Conservation (phyloP, 2,113 vertebrate species). For the Castor canadensis region DNA sequence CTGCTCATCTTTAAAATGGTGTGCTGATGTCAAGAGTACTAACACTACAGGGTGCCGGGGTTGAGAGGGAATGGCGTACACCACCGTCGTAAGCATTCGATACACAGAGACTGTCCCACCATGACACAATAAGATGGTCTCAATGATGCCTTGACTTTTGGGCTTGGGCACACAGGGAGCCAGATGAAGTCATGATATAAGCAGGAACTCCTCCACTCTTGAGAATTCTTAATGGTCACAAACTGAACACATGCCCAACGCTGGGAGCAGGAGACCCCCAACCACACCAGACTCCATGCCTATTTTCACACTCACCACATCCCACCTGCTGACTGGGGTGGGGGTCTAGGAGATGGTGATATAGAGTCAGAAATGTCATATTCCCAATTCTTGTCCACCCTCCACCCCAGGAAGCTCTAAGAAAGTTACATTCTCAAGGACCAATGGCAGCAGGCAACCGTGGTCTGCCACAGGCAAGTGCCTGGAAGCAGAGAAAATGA, state of each 20-base stretch:
- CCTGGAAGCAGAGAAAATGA: neutral
- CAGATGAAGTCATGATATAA: neutral
- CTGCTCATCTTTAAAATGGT: neutral
- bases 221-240: neutral
- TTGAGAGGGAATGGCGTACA: fast-evolving
- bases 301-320: neutral
- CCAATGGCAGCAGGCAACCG: neutral
- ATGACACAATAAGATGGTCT: neutral
- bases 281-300: neutral
- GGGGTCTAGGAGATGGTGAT: too few relatives aligned
- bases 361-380: fast-evolving
- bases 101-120: neutral
- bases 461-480: neutral
- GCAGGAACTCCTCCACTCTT: neutral
- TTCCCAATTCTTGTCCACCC: too few relatives aligned
- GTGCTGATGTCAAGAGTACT: neutral
- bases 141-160: neutral
- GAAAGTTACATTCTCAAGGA: neutral
- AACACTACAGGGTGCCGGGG: neutral
- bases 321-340: neutral
- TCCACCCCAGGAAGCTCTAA: neutral
- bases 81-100: neutral
- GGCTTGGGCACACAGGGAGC: neutral
- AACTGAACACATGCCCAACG: neutral
- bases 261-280: neutral